Evolutionary conservation across 2,888 invertebrate genomes (phyloP), one percentile per base, ranked within the genome.

Genomic region (Scaptomyza polygonia): DNA sequence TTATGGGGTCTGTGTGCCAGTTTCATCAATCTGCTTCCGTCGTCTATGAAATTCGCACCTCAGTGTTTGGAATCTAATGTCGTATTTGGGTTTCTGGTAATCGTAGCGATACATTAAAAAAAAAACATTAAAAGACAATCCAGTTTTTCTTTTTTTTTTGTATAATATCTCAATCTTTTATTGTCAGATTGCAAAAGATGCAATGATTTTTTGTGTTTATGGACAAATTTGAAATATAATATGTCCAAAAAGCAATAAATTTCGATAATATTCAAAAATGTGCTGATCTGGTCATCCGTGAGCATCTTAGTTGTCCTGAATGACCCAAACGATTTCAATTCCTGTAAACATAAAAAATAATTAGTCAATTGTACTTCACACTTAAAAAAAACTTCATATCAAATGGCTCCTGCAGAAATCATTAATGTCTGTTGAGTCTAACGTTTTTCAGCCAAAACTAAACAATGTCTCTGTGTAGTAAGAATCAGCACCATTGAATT

Each of bases 1-100:
- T 73, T 73, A 64, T 74, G 64, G 74, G 72, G 74, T 68, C 57
- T 73, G 64, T 73, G 72, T 74, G 72, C 72, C 74, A 73, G 69
- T 68, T 73, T 67, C 49, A 43, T 29, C 44, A 29, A 49, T 25
- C 32, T 25, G 72, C 66, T 71, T 72, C 67, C 74, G 74, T 64
- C 51, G 61, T 57, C 63, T 72, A 30, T 6, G n/a, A 25, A 56
- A 65, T 44, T 65, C 39, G 32, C n/a, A 55, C 42, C 42, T 55
- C 52, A 39, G 1, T 3, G 7, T 21, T 29, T 30, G 21, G 16
- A 25, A 25, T 30, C 36, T 39, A 34, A 36, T 21, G 11, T 27
- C 0, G n/a, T 9, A 9, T 56, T 32, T 34, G 40, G 43, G 57
- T 68, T 51, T 49, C 69, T 64, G 45, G 27, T 49, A 45, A 64